Conservation (phyloP, 2,888 invertebrate genomes). For the Drosophila melanosoma region DNA sequence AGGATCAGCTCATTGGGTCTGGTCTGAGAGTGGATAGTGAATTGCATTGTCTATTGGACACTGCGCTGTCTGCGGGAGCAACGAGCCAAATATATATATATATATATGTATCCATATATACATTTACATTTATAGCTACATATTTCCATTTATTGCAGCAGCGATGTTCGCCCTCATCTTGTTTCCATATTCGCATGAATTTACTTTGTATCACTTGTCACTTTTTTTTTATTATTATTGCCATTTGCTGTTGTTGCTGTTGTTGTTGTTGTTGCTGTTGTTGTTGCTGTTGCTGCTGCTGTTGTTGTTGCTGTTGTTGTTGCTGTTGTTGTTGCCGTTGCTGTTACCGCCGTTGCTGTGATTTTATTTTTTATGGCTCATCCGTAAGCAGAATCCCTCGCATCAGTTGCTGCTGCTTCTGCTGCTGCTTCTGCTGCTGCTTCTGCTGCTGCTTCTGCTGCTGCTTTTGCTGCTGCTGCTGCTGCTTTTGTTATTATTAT, state of each 20-base stretch:
- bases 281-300: slow-evolving; percentile 48
- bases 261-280: slow-evolving; percentile 29
- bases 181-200: slow-evolving; percentile 78
- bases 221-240: slow-evolving; percentile 79
- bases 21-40: slow-evolving; percentile 1
- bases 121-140: slow-evolving; percentile 19
- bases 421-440: slow-evolving; percentile 24
- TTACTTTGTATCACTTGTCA: slow-evolving; percentile 82
- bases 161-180: slow-evolving; percentile 45
- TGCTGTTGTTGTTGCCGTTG: slow-evolving; percentile 41
- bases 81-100: slow-evolving; percentile 39
- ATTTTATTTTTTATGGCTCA: slow-evolving; percentile 72
- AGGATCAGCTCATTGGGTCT: slow-evolving; percentile 14
- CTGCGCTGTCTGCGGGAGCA: slow-evolving; percentile 34
- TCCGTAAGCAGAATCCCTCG: slow-evolving; percentile 51
- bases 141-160: slow-evolving; percentile 67
- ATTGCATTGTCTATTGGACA: slow-evolving; percentile 26
- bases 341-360: slow-evolving; percentile 55
- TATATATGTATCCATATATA: slow-evolving; percentile 9
- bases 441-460: slow-evolving; percentile 24
- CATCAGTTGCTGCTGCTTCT: slow-evolving; percentile 30
- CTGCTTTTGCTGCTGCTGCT: slow-evolving; percentile 23
- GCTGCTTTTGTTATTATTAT: slow-evolving; percentile 55
- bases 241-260: slow-evolving; percentile 51
- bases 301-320: slow-evolving; percentile 30